These are phyloP conservation scores for Coecobrya sp. DNA, from an alignment of 2,888 invertebrate species.

Conservation along the genomic window DNA sequence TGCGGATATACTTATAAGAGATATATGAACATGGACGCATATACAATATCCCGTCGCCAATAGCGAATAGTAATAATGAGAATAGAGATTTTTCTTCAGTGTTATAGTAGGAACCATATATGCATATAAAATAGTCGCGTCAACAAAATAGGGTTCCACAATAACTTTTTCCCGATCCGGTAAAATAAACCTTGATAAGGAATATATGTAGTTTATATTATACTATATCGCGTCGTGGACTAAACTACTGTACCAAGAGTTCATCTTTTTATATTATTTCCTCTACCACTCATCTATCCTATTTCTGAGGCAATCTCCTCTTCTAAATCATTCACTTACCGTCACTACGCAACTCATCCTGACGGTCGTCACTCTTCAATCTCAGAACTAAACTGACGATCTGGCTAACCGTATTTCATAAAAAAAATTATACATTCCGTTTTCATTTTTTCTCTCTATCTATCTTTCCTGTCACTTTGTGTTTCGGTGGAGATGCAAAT, in stretches of 20 bases:
- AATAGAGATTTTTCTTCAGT: too few species aligned
- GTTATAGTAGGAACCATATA: background rate
- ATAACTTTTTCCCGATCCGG: slow-evolving; percentile 18
- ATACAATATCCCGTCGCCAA: background rate
- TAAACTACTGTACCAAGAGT: background rate
- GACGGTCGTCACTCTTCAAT: background rate
- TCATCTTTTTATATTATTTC: background rate
- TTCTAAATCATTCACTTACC: slow-evolving; percentile 50
- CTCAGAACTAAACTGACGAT: slow-evolving; percentile 50
- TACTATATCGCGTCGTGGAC: background rate
- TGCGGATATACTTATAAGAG: background rate
- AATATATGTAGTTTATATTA: background rate
- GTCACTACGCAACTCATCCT: slow-evolving; percentile 33
- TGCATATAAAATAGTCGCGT: background rate
- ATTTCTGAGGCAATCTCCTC: background rate
- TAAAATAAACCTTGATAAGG: background rate
- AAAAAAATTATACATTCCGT: slow-evolving; percentile 23
- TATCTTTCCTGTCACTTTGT: slow-evolving; percentile 7
- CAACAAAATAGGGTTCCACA: background rate
- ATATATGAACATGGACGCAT: background rate
- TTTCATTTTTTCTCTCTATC: slow-evolving; percentile 15
- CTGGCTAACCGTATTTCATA: slow-evolving; percentile 44
- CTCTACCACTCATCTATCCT: background rate
- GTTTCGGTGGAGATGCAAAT: slow-evolving; percentile 60
- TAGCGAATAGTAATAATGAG: too few species aligned